phyloP scores from a whole-genome alignment of 1,140 invertebrate species.

The Drosophila murphyi region DNA sequence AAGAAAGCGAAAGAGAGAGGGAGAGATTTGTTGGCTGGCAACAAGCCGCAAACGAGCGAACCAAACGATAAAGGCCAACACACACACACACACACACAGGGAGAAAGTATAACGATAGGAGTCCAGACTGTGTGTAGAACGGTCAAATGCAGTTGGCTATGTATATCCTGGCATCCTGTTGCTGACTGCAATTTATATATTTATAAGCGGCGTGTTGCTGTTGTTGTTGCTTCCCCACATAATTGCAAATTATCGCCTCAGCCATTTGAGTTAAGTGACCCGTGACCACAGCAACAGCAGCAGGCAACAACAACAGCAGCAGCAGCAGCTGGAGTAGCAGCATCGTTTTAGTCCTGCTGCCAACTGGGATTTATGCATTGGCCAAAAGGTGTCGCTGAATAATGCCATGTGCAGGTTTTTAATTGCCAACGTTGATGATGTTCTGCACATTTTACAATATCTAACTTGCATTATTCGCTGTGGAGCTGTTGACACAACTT shows the following conservation, averaged over 20 bases:
- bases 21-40: constrained; percentile 72
- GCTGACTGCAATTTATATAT: constrained; percentile 65
- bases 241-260: constrained; percentile 77
- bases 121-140: background rate
- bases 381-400: constrained; percentile 71
- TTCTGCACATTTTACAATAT: constrained; percentile 34
- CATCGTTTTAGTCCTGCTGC: background rate
- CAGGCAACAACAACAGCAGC: background rate
- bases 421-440: constrained; percentile 66
- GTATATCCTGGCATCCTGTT: constrained; percentile 2
- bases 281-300: constrained; percentile 13
- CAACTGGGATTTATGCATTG: constrained; percentile 52
- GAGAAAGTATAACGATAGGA: background rate
- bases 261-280: constrained; percentile 65
- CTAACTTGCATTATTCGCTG: constrained; percentile 46
- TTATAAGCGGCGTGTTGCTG: constrained; percentile 43
- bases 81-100: constrained; percentile 28
- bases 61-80: constrained; percentile 45
- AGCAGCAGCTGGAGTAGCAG: background rate
- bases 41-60: constrained; percentile 71
- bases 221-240: constrained; percentile 43
- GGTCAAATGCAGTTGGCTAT: constrained; percentile 8
- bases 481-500: constrained; percentile 38
- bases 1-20: constrained; percentile 7
- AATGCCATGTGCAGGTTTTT: constrained; percentile 77